These are phyloP conservation scores for Glaucomys volans DNA, from an alignment of 2,113 vertebrate genomes.

Conservation along the genomic window DNA sequence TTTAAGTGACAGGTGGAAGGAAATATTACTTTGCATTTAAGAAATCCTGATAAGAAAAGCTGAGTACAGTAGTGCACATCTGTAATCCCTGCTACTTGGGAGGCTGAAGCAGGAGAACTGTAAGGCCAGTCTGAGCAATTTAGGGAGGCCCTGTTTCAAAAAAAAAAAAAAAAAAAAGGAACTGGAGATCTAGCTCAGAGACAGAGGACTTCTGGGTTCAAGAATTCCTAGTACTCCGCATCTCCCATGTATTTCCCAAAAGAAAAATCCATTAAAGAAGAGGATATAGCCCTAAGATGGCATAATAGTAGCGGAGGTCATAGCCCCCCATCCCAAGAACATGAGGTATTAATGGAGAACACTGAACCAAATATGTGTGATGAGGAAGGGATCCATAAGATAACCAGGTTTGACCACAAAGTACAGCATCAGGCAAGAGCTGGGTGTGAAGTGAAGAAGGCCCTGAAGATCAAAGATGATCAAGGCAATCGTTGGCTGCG, in stretches of 20 bases:
- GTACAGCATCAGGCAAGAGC: background rate
- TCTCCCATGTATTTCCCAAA: no score
- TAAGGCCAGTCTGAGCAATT: background rate
- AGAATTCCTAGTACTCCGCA: background rate
- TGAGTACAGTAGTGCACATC: background rate
- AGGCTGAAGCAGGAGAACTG: no score
- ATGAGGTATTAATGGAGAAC: background rate
- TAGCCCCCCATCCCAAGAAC: background rate
- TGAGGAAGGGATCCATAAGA: background rate
- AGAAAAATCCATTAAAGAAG: background rate
- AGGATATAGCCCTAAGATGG: background rate
- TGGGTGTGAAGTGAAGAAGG: background rate
- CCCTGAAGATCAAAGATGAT: background rate
- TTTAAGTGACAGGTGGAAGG: background rate
- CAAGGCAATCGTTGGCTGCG: background rate
- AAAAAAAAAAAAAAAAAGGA: background rate
- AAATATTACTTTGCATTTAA: background rate
- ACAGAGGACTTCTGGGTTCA: background rate
- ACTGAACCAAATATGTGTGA: background rate
- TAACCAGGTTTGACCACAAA: background rate
- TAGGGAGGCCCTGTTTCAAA: background rate
- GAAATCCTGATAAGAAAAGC: background rate
- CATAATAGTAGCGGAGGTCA: background rate
- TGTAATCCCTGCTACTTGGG: no score
- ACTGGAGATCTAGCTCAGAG: background rate